Evolutionary conservation across 2,113 vertebrate genomes (phyloP).

Genomic region (Spea multiplicata): DNA sequence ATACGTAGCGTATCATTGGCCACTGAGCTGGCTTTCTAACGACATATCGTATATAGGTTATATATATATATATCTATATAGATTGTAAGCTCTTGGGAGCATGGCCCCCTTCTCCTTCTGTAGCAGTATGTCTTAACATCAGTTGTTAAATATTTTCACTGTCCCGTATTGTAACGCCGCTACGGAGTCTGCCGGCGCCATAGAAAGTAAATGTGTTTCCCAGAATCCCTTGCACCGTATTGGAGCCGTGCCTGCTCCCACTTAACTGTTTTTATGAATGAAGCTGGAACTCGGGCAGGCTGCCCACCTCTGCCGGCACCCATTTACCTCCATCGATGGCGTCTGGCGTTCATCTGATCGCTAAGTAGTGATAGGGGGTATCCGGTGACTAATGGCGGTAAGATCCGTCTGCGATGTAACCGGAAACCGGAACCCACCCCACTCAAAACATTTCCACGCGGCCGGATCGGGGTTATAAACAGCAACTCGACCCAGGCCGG

Average conservation of each 20-base stretch:
- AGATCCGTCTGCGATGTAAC: constrained; percentile 26
- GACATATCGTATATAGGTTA: too few species aligned
- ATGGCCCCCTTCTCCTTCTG: too few species aligned
- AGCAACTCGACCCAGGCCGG: too few species aligned
- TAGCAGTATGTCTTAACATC: too few species aligned
- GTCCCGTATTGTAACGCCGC: too few species aligned
- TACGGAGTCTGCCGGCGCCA: too few species aligned
- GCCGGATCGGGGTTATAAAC: background rate
- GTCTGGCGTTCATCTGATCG: constrained; percentile 53
- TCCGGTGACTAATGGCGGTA: constrained; percentile 15
- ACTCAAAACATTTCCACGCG: background rate
- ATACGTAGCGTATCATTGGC: too few species aligned
- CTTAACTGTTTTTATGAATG: constrained; percentile 57
- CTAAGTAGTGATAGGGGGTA: constrained; percentile 49
- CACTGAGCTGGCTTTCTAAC: too few species aligned
- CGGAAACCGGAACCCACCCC: background rate
- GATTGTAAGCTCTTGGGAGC: too few species aligned
- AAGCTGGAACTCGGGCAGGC: constrained; percentile 52
- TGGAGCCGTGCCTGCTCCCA: constrained; percentile 53
- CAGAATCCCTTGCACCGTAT: constrained; percentile 38
- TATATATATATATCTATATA: too few species aligned
- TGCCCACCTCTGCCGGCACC: constrained; percentile 47
- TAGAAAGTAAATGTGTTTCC: too few species aligned
- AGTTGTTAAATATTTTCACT: too few species aligned
- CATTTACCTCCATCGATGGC: constrained; percentile 61